phyloP scores from a whole-genome alignment of 2,113 vertebrate species.

The Hystrix cristata region DNA sequence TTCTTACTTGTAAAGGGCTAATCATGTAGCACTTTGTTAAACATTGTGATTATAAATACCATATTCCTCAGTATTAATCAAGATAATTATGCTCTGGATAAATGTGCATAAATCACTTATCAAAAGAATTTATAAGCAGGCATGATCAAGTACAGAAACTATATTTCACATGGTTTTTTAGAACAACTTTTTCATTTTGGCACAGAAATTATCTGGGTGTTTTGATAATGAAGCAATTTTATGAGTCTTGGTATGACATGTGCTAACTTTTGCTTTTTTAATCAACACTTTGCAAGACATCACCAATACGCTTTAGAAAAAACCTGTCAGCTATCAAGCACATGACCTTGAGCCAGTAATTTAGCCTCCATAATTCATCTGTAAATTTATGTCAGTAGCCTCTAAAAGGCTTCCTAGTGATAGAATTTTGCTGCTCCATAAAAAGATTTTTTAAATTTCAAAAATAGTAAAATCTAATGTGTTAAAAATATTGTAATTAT shows the following conservation, averaged over 20 bases:
- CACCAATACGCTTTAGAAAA: slow-evolving; percentile 2
- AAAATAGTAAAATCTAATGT: slow-evolving; percentile 61
- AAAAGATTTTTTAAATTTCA: slow-evolving; percentile 55
- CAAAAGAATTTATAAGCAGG: slow-evolving; percentile 67
- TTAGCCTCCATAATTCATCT: slow-evolving; percentile 47
- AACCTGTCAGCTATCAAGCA: neutral
- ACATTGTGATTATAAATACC: slow-evolving; percentile 70
- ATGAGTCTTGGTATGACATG: neutral
- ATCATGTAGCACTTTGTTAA: slow-evolving; percentile 72
- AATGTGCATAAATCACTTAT: slow-evolving; percentile 74
- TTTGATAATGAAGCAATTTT: slow-evolving; percentile 49
- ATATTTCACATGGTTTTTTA: slow-evolving; percentile 49
- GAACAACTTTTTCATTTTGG: slow-evolving; percentile 30
- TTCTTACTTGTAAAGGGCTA: slow-evolving; percentile 75
- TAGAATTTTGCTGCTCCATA: neutral
- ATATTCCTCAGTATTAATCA: slow-evolving; percentile 75
- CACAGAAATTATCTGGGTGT: slow-evolving; percentile 54
- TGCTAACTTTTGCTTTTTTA: slow-evolving; percentile 50
- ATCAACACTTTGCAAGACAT: slow-evolving; percentile 48
- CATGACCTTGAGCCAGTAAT: slow-evolving; percentile 51
- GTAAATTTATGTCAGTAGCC: slow-evolving; percentile 4
- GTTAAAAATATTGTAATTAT: slow-evolving; percentile 74
- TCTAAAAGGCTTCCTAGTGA: slow-evolving; percentile 4
- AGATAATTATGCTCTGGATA: slow-evolving; percentile 76
- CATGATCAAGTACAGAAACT: slow-evolving; percentile 58